phyloP scores from a whole-genome alignment of 2,797 vertebrate genomes.

The Sternotherus odoratus region DNA sequence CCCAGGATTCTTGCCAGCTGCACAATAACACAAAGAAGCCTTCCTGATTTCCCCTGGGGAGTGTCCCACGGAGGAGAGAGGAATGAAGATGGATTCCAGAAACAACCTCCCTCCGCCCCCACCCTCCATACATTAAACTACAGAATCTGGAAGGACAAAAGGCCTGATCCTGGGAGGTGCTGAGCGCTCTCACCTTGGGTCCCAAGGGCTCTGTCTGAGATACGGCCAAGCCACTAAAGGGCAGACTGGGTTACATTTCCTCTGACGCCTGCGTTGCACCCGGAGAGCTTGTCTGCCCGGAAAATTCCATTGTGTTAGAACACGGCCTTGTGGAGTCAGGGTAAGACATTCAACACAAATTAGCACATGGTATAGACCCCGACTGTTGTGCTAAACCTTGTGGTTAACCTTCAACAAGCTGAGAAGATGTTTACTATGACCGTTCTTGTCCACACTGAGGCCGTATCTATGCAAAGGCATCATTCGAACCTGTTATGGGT shows the following conservation, averaged over 20 bases:
- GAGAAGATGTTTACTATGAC: not conserved
- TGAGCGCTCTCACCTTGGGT: not conserved
- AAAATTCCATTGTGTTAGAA: not conserved
- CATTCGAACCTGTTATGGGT: not conserved
- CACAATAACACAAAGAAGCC: not conserved
- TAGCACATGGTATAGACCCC: not conserved
- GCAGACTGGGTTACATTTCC: not conserved
- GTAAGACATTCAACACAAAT: not conserved
- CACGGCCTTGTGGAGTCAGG: not conserved
- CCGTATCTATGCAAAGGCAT: not conserved
- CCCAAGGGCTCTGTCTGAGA: not conserved
- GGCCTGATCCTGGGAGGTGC: not conserved
- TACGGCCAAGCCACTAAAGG: too few species aligned
- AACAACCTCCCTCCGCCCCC: not conserved
- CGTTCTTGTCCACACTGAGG: not conserved
- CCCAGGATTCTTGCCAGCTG: not conserved
- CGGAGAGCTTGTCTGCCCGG: not conserved
- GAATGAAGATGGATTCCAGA: not conserved
- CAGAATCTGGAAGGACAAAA: not conserved
- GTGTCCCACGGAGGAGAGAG: not conserved
- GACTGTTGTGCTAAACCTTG: not conserved
- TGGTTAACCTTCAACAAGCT: not conserved
- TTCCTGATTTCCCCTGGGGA: not conserved
- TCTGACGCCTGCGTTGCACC: not conserved
- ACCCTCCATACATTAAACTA: not conserved